Evolutionary conservation across 2,113 vertebrate genomes (phyloP).

Genomic region (Macroglossus sobrinus): DNA sequence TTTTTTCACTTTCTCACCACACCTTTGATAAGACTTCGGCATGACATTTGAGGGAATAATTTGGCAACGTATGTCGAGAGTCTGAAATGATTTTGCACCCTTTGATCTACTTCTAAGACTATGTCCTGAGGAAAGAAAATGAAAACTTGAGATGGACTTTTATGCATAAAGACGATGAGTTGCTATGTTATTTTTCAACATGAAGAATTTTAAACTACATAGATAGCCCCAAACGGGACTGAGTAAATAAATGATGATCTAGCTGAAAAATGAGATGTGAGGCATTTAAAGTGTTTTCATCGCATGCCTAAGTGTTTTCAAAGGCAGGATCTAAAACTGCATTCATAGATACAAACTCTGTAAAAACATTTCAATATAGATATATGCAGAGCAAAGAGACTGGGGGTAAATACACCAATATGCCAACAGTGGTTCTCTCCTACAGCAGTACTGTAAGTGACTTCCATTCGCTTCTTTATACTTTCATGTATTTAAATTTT

Average conservation of each 20-base stretch:
- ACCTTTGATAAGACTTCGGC: neutral
- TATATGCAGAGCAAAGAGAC: neutral
- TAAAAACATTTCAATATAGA: neutral
- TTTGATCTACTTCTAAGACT: neutral
- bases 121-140: neutral
- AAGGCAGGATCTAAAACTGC: neutral
- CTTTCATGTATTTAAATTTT: neutral
- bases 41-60: neutral
- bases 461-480: neutral
- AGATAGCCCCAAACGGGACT: neutral
- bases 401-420: fast-evolving
- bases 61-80: neutral
- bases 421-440: neutral
- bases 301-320: neutral
- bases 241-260: neutral
- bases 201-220: neutral
- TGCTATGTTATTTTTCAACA: neutral
- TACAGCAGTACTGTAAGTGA: fast-evolving
- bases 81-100: neutral
- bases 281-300: neutral
- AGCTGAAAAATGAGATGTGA: neutral
- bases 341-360: neutral
- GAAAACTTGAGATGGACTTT: neutral
- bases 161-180: neutral
- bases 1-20: neutral